Percentiles rank a stretch among this genome's conserved stretches.
Conservation (phyloP, 1,140 invertebrate species). For the Drosophila saltans region DNA sequence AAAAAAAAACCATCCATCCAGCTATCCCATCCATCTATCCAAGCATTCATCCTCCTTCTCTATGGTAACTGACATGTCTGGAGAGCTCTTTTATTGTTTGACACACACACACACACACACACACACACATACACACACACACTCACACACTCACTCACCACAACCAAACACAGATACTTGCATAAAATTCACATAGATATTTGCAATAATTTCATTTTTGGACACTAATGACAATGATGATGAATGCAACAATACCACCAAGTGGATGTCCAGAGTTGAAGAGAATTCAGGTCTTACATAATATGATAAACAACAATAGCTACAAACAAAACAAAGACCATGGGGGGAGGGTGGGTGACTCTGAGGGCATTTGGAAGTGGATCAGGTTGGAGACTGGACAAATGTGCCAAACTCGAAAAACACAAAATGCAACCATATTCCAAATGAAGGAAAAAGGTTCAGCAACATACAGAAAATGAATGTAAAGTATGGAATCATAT, state of each 20-base stretch:
- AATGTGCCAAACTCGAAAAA: too few species aligned
- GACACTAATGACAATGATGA: conserved; percentile 71
- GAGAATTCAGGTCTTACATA: conserved; percentile 66
- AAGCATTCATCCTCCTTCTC: conserved; percentile 13
- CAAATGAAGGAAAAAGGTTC: too few species aligned
- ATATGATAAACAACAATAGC: conserved; percentile 29
- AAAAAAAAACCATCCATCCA: conserved; percentile 3
- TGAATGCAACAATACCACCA: conserved; percentile 54
- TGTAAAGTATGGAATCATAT: too few species aligned
- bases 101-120: conserved; percentile 27
- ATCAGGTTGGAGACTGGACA: conserved; percentile 42
- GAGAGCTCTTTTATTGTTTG: conserved; percentile 58
- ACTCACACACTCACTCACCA: not conserved
- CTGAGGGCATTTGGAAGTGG: conserved; percentile 41
- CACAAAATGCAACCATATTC: too few species aligned
- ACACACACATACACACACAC: conserved; percentile 32
- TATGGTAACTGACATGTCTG: conserved; percentile 38
- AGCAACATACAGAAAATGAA: too few species aligned
- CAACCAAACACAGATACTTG: not conserved
- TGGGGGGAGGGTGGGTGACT: conserved; percentile 14
- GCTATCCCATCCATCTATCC: not conserved
- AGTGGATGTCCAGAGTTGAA: conserved; percentile 71
- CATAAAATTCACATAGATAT: conserved; percentile 34
- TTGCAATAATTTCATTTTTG: conserved; percentile 75
- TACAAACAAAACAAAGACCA: conserved; percentile 61